Base-by-base conservation (phyloP, 2,888 invertebrate species). In the Pseudoips prasinana region DNA sequence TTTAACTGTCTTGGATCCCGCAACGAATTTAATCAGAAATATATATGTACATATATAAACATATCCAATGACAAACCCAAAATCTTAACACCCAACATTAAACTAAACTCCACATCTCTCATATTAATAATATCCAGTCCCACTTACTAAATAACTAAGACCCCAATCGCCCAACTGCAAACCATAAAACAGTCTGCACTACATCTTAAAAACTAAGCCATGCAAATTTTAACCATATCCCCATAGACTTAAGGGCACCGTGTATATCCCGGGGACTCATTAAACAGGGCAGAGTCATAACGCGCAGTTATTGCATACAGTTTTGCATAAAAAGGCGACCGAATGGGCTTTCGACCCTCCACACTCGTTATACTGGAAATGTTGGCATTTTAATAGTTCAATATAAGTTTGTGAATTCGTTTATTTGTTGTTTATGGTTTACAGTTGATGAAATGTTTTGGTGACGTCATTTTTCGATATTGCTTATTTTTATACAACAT, bases 281-380 rank as follows among this genome's bases (percentile, higher is more conserved):
- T 74, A 77, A 72, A 65, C 66, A 60, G 47, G 63, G 62, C 54
- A 50, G 49, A 60, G 68, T 60, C 56, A 74, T 74, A 72, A 64
- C 63, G 39, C 20, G 40, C 59, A 64, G 71, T 76, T 81, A 82
- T 75, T 70, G 74, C 73, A 63, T 58, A 52, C 52, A 62, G 66
- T 79, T 83, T 83, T 80, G 82, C 83, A 83, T 83, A 82, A 82
- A 80, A 74, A 73, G 47, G 53, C 47, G 39, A 10, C 30, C 33
- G 10, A 36, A 29, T 11, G 30, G 40, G 18, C 4, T 6, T 18
- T 18, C 18, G 6, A 3, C 3, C 38, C 43, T 37, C 34, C 10
- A 29, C 11, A 23, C 46, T 40, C 29, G 38, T 29, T 33, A 29
- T 38, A 22, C 23, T 34, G 24, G 45, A 37, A 47, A 37, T 17